Base-by-base conservation (phyloP, 2,888 invertebrate genomes). In the Drosophila aldrichi region DNA sequence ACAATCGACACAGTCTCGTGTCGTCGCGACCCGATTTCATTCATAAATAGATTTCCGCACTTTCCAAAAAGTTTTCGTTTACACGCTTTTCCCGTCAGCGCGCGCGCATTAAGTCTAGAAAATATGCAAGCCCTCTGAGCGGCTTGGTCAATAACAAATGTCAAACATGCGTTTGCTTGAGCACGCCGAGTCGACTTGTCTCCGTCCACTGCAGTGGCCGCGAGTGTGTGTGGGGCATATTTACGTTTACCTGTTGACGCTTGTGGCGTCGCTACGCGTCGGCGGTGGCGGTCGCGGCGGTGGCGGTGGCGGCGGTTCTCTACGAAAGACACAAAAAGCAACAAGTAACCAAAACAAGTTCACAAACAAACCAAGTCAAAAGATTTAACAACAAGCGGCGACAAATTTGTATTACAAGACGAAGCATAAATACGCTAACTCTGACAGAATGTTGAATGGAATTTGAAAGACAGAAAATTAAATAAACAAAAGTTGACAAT, bases 181-280 rank as follows among this genome's bases (percentile, higher is more conserved):
- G 34, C 48, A 25, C 63, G 48, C 63, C 51, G 41, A 59, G 64
- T 61, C 62, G 70, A 59, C 54, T 65, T 66, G 74, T 75, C 43
- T 71, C 57, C 55, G 71, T 55, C 60, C 61, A 55, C 58, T 73
- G 65, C 61, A 55, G 55, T 73, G 65, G 52, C 48, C 68, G 62
- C 51, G 61, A 58, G 71, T 71, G 61, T 61, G 71, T 71, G 66
- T 74, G 82, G 64, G 77, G 61, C 79, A 69, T 80, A 70, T 78
- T 78, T 77, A 74, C 63, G 60, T 66, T 84, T 84, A 83, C 87
- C 82, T 87, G 88, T 84, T 84, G 84, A 85, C 68, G 79, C 78
- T 76, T 69, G 68, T 79, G 79, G 70, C 79, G 79, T 54, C 54
- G 54, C 40, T n/a, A 14, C 40, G 54, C 54, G 54, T 74, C 76